Evolutionary conservation across 2,797 vertebrate genomes (phyloP), one percentile per base, ranked within the genome.

Genomic region (Tragopan temminckii): DNA sequence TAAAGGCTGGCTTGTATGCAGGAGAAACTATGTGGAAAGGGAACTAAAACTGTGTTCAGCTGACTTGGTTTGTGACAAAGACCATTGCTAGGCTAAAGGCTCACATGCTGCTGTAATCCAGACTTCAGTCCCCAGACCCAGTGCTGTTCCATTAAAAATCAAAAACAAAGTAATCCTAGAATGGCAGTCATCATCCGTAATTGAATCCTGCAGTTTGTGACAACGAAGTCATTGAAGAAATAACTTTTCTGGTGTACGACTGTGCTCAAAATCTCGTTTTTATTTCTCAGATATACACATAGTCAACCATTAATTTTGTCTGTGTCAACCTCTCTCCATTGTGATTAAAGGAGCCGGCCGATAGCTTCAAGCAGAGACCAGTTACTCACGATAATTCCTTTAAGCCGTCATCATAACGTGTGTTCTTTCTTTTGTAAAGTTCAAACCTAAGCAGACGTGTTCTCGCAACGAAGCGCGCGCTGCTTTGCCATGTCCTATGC

Each of bases 331-430:
- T 53, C 42, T 79, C 1, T 0, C 31, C 76, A 45, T 16, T 50
- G 20, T 20, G 23, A 42, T 53, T 85, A 63, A 72, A 93, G 42
- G 69, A 90, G 29, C 14, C 24, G 29, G 52, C 17, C 40, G 40
- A 19, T 19, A 89, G 23, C 58, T 82, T 57, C 52, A 87, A 89
- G 46, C 19, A 43, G 55, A 70, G 24, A 50, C 80, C 84, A 31
- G 15, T 64, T 93, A 43, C 9, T 84, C 8, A 2, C 29, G 35
- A 21, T 57, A 57, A 59, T 69, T 87, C 62, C 66, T 71, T 88
- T 50, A 62, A 85, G 43, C 18, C 71, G 1, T 18, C 16, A n/a
- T 64, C 33, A 13, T 24, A 67, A 53, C 0, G 2, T 46, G 27
- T 53, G 15, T 31, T 80, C 2, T 52, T 53, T 20, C 11, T 36